Base-by-base conservation (phyloP, 2,888 invertebrate species). In the Eulithis prunata region DNA sequence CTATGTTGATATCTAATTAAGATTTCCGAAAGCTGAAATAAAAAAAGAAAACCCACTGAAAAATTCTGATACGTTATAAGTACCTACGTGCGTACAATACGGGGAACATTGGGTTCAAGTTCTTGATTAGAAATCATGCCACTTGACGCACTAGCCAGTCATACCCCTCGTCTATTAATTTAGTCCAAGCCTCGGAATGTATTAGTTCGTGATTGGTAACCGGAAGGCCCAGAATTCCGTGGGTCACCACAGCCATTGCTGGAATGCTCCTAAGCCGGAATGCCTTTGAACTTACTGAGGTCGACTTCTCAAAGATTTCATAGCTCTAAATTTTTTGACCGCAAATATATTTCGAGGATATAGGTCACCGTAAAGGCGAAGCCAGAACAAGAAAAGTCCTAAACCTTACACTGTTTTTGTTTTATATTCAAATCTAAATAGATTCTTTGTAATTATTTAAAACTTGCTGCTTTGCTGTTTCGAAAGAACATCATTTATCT, bases 191-290 rank as follows among this genome's bases (percentile, higher is more conserved):
- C 57, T 56, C 60, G 66, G 75, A 72, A 74, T 74, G 74, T 74
- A 77, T 77, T 72, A 75, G 72, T 68, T 73, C 62, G 71, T 75
- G 74, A 78, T 79, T 75, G 71, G 75, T 73, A 74, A 69, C 75
- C 74, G 64, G 67, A 62, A 68, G 61, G 63, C 68, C 74, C 78
- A 71, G 78, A 77, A 83, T 84, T 79, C 78, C 79, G 79, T 64
- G 84, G 84, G 76, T 73, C 70, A 72, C 84, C 82, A 66, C 67
- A 66, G 79, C 77, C 72, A 82, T 82, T 81, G 78, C 76, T 70
- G 83, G 83, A 83, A 86, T 87, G 81, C 75, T 72, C 68, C 73
- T 70, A 64, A 61, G 70, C 70, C 65, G 71, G 71, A 73, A 76
- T 72, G 66, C 67, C 64, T 56, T 68, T 65, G 63, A 54, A 64